These are phyloP conservation scores for Xenopus petersii DNA, from an alignment of 2,797 vertebrate genomes.

Conservation along the genomic window DNA sequence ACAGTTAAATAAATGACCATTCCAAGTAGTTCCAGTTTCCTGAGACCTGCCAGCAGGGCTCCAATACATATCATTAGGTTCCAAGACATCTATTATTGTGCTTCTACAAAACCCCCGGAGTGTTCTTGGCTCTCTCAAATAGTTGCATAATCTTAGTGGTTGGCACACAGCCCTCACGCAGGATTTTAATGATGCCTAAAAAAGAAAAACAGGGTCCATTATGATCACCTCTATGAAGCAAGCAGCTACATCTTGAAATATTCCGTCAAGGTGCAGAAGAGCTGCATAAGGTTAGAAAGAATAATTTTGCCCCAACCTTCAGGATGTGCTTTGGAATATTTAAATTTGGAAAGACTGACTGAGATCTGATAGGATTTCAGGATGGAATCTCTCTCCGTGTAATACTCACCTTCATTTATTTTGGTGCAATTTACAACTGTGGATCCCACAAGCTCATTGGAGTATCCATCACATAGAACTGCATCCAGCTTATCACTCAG, in stretches of 20 bases:
- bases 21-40: background rate
- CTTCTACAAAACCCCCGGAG: conserved; percentile 7
- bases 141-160: conserved; percentile 73
- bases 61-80: background rate
- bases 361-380: too few species aligned
- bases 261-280: too few species aligned
- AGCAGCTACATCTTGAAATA: too few species aligned
- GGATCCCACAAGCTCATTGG: conserved; percentile 79
- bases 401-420: conserved; percentile 76
- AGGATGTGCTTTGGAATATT: too few species aligned
- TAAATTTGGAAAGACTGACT: too few species aligned
- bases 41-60: background rate
- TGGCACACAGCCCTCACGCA: conserved; percentile 84
- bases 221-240: too few species aligned
- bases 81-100: background rate
- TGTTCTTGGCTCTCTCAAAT: conserved; percentile 76
- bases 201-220: background rate
- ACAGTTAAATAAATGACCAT: background rate
- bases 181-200: conserved; percentile 73
- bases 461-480: conserved; percentile 82
- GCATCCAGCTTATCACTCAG: conserved; percentile 83
- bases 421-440: conserved; percentile 83
- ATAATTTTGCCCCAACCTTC: too few species aligned
- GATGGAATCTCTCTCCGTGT: too few species aligned
- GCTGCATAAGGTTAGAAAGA: too few species aligned